phyloP scores from a whole-genome alignment of 2,113 vertebrate genomes.

The Phylloscopus whistleri region DNA sequence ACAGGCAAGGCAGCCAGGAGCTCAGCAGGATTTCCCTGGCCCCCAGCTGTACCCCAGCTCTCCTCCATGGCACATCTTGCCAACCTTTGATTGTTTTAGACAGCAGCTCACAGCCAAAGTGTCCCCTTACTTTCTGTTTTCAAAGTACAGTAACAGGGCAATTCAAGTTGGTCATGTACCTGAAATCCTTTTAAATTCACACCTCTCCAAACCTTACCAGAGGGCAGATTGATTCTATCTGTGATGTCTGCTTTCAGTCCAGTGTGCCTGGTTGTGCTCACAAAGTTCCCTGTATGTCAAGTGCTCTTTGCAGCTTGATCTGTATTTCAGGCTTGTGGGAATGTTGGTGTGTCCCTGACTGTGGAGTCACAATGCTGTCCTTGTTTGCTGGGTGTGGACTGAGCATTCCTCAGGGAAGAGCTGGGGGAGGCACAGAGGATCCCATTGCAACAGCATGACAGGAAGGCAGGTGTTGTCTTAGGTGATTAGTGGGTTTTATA shows the following conservation, averaged over 20 bases:
- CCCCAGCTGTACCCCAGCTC: neutral
- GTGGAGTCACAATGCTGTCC: neutral
- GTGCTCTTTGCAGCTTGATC: neutral
- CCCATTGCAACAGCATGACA: neutral
- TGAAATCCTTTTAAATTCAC: neutral
- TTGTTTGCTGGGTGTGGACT: neutral
- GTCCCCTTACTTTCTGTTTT: neutral
- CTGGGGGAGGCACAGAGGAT: neutral
- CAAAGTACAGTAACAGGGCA: neutral
- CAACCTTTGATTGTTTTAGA: neutral
- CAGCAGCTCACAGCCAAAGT: neutral
- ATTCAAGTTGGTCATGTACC: neutral
- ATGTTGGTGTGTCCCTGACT: neutral
- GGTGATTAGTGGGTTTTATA: neutral
- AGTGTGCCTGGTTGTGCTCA: neutral
- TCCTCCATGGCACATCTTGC: neutral
- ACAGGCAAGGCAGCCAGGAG: neutral
- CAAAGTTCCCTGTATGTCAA: neutral
- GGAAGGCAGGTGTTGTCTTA: neutral
- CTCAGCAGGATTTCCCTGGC: neutral
- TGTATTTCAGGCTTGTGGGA: neutral
- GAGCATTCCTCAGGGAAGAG: neutral
- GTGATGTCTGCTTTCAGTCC: neutral
- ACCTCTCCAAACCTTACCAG: neutral
- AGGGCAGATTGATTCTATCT: neutral